A percentile compares a stretch with the other conserved stretches of the same genome.
phyloP scores from a whole-genome alignment of 2,113 vertebrate species.

The Alouatta palliata region DNA sequence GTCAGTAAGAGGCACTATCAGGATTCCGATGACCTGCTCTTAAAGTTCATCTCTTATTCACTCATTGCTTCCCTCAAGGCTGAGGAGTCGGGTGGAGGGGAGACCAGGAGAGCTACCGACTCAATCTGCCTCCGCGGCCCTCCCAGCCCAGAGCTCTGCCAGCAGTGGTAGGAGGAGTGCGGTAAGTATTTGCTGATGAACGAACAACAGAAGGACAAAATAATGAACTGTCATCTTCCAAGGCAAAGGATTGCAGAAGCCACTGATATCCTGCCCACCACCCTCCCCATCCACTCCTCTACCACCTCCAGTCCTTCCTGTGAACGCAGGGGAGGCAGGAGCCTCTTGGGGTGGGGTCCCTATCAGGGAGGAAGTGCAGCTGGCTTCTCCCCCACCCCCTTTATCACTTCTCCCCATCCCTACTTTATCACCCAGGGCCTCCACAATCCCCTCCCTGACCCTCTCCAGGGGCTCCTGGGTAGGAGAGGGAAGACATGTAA shows the following conservation, averaged over 20 bases:
- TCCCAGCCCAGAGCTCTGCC: background rate
- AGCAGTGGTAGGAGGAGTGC: background rate
- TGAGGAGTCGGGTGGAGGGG: background rate
- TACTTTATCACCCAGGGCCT: conserved; percentile 10
- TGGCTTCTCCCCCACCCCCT: background rate
- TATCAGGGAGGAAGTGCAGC: conserved; percentile 71
- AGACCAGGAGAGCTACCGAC: background rate
- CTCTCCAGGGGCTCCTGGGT: background rate
- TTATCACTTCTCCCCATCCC: conserved; percentile 47
- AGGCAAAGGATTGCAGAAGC: background rate
- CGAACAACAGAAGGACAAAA: background rate
- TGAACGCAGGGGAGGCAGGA: conserved; percentile 31
- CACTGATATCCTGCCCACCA: background rate
- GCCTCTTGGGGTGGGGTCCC: conserved; percentile 56
- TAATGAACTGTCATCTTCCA: background rate
- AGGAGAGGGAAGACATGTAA: background rate
- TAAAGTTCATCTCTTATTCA: background rate
- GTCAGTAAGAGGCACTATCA: background rate
- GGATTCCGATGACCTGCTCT: background rate
- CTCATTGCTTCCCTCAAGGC: background rate
- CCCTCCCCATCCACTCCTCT: background rate
- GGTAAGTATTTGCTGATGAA: background rate
- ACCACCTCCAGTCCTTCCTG: conserved; percentile 55
- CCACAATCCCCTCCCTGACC: background rate
- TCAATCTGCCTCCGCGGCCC: background rate